Percentiles rank a stretch among this genome's conserved stretches.
phyloP scores from a whole-genome alignment of 2,797 vertebrate genomes.

The Propithecus deckenii region DNA sequence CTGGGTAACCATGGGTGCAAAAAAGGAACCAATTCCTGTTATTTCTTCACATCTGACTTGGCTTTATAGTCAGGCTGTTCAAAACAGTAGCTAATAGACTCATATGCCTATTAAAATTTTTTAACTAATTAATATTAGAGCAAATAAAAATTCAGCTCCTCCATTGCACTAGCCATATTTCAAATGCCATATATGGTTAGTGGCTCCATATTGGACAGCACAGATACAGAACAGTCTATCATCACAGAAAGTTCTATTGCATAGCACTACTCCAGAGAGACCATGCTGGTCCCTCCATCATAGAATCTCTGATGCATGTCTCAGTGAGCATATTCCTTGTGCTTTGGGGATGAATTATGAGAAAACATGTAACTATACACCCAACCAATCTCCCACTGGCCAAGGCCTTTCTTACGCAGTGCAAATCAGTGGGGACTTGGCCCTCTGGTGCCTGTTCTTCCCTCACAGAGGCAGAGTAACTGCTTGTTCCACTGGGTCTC shows the following conservation, averaged over 20 bases:
- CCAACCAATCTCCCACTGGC: neutral
- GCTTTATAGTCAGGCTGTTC: neutral
- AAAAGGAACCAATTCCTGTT: neutral
- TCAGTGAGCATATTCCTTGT: neutral
- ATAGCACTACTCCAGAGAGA: neutral
- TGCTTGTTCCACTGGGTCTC: neutral
- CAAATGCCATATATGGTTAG: neutral
- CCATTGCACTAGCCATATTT: neutral
- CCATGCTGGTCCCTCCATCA: rapidly evolving
- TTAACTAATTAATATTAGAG: neutral
- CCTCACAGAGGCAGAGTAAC: neutral
- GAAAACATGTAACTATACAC: neutral
- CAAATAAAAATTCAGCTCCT: neutral
- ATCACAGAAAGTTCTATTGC: neutral
- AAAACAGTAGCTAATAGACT: neutral
- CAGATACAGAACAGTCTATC: neutral
- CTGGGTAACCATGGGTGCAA: neutral
- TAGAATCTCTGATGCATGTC: neutral
- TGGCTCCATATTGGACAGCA: neutral
- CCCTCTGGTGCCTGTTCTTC: neutral
- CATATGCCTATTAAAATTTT: neutral
- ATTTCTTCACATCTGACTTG: neutral
- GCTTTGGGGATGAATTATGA: neutral
- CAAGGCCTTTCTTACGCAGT: neutral
- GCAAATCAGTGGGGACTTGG: neutral